Conservation (phyloP, 2,797 vertebrate genomes). For the Thamnophis elegans region DNA sequence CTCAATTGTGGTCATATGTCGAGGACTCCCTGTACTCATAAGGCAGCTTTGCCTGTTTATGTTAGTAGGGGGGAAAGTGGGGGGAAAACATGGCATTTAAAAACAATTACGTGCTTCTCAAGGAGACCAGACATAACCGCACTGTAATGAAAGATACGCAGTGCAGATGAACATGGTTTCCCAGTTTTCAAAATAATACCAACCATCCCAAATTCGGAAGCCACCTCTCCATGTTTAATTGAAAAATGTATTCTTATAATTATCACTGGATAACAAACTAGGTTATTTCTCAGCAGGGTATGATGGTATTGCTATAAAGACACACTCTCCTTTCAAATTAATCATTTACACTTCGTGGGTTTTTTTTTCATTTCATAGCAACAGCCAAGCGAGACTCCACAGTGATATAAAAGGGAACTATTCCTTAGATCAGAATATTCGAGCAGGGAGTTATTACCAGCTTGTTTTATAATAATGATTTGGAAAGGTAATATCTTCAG, state of each 20-base stretch:
- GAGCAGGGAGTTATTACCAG: not conserved
- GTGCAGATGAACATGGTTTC: not conserved
- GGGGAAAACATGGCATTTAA: not conserved
- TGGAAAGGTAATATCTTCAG: not conserved
- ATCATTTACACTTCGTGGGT: not conserved
- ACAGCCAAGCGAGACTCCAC: not conserved
- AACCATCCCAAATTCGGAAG: not conserved
- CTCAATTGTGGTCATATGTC: not conserved
- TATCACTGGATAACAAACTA: not conserved
- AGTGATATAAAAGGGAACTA: not conserved
- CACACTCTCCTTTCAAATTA: not conserved
- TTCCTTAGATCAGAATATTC: constrained; percentile 8
- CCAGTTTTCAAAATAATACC: not conserved
- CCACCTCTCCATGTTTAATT: too few relatives aligned
- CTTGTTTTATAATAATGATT: not conserved
- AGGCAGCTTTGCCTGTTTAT: not conserved
- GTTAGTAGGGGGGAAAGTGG: not conserved
- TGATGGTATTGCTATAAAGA: not conserved
- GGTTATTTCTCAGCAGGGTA: not conserved
- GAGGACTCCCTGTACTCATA: too few relatives aligned
- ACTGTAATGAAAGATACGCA: not conserved
- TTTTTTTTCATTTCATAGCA: not conserved
- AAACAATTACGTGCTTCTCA: not conserved
- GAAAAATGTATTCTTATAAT: not conserved
- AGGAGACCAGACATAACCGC: not conserved